A percentile compares a stretch with the other conserved stretches of the same genome.
Evolutionary conservation across 2,113 vertebrate genomes (phyloP).

Genomic region (Sakesphorus luctuosus): DNA sequence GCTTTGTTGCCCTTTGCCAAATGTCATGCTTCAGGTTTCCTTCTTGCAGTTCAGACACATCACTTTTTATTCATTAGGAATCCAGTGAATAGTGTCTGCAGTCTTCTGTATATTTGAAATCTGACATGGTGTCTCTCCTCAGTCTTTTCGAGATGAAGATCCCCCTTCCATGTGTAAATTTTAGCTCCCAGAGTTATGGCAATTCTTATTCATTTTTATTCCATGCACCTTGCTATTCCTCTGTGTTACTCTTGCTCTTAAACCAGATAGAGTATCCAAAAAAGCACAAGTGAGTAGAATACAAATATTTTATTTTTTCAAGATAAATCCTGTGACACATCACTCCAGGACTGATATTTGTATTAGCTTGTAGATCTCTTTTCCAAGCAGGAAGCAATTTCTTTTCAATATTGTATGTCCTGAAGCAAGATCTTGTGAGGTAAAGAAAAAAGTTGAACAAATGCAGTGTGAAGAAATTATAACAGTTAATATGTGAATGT

Average conservation of each 20-base stretch:
- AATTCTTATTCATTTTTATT: background rate
- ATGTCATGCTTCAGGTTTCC: background rate
- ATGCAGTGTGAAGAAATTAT: background rate
- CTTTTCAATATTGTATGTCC: background rate
- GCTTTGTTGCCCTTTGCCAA: background rate
- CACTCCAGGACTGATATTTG: background rate
- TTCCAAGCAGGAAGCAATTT: background rate
- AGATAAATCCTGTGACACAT: background rate
- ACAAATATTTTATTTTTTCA: background rate
- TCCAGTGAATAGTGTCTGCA: background rate
- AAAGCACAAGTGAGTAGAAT: background rate
- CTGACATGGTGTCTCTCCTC: background rate
- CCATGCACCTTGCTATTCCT: background rate
- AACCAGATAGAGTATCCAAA: background rate
- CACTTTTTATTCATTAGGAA: background rate
- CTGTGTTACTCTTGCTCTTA: background rate
- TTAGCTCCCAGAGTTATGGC: background rate
- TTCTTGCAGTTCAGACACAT: background rate
- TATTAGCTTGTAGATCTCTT: background rate
- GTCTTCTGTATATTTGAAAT: background rate
- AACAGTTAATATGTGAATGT: background rate
- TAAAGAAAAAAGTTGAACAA: background rate
- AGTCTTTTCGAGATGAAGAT: background rate
- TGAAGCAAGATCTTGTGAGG: background rate
- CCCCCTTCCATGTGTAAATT: background rate